Evolutionary conservation across 2,797 vertebrate species (phyloP).

Genomic region (Crocidura indochinensis): DNA sequence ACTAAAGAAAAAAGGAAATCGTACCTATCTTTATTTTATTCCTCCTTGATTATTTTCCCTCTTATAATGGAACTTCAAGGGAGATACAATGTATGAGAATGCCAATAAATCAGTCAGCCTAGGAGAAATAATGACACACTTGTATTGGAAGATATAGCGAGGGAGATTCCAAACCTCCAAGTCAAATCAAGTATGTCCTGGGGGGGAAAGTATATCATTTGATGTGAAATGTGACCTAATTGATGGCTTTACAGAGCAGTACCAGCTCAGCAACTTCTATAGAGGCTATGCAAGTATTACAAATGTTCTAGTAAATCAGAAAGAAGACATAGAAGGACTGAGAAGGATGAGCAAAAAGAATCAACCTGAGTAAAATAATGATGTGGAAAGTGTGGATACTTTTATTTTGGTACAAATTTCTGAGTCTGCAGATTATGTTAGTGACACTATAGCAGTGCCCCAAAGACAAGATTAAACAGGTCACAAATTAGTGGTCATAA

Average conservation of each 20-base stretch:
- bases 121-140: background rate
- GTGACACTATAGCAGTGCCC: background rate
- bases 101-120: background rate
- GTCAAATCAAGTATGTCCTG: background rate
- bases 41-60: background rate
- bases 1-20: background rate
- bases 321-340: background rate
- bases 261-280: background rate
- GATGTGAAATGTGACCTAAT: background rate
- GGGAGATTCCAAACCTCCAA: background rate
- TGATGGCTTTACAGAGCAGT: background rate
- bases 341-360: background rate
- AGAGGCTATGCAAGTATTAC: accelerated
- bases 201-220: background rate
- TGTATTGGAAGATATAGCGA: background rate
- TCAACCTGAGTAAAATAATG: background rate
- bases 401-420: background rate
- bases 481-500: background rate
- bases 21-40: background rate
- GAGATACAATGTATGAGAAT: slow-evolving; percentile 15
- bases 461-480: background rate
- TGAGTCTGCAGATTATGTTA: background rate
- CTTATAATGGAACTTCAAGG: background rate
- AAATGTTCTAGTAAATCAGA: background rate
- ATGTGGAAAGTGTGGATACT: background rate